Evolutionary conservation across 2,888 invertebrate species (phyloP).

Genomic region (Hydropsyche betteni): DNA sequence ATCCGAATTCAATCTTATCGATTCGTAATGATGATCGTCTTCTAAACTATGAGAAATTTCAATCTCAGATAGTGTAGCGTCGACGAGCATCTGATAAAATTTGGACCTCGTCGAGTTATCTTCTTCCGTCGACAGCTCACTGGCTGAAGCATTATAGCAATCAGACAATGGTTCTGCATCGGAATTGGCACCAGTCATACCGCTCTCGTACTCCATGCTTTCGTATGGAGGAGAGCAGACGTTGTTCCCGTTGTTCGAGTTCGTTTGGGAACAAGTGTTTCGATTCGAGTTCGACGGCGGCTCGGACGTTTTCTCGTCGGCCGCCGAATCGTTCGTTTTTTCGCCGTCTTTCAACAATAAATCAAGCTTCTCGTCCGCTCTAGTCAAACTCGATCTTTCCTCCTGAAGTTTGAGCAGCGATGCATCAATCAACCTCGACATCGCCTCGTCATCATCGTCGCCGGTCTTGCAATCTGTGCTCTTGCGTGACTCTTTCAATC

Average conservation of each 20-base stretch:
- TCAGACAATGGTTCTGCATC: slow-evolving; percentile 71
- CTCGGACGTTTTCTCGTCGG: slow-evolving; percentile 55
- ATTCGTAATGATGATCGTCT: slow-evolving; percentile 78
- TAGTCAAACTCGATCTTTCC: slow-evolving; percentile 55
- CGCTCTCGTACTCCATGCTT: slow-evolving; percentile 76
- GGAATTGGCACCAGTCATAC: slow-evolving; percentile 63
- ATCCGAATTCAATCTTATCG: slow-evolving; percentile 72
- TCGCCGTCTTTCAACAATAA: slow-evolving; percentile 55
- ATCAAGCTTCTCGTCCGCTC: slow-evolving; percentile 38
- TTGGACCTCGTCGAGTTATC: slow-evolving; percentile 74
- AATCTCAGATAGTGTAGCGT: slow-evolving; percentile 75
- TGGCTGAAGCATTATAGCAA: slow-evolving; percentile 76
- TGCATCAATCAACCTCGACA: slow-evolving; percentile 59
- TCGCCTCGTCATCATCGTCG: slow-evolving; percentile 61
- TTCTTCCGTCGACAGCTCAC: slow-evolving; percentile 72
- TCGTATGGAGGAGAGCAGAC: slow-evolving; percentile 78
- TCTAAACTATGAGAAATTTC: slow-evolving; percentile 70
- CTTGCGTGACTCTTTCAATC: slow-evolving; percentile 61
- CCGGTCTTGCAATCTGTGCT: slow-evolving; percentile 58
- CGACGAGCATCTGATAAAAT: slow-evolving; percentile 78
- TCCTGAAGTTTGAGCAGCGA: slow-evolving; percentile 59
- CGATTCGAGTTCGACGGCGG: slow-evolving; percentile 52
- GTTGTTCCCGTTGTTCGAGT: slow-evolving; percentile 61
- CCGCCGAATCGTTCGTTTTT: slow-evolving; percentile 54
- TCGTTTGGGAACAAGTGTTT: slow-evolving; percentile 56